phyloP scores from a whole-genome alignment of 2,113 vertebrate genomes.

The Aramus guarauna region DNA sequence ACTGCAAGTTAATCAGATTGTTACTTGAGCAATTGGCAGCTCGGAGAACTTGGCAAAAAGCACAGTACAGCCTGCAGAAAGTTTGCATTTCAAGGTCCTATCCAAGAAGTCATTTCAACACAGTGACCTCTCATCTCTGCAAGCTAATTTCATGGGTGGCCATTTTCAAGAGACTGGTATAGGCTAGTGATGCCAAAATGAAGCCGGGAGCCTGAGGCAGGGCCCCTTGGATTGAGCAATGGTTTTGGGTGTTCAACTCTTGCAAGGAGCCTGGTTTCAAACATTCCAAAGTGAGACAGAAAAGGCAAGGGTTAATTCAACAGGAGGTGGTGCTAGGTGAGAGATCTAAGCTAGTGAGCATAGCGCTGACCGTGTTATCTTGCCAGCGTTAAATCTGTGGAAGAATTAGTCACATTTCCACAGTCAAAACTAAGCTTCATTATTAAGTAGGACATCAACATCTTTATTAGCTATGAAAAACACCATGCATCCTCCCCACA shows the following conservation, averaged over 20 bases:
- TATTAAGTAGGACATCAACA: neutral
- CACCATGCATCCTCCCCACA: neutral
- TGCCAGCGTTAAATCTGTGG: neutral
- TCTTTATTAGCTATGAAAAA: constrained; percentile 27
- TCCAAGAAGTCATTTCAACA: neutral
- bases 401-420: neutral
- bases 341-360: neutral
- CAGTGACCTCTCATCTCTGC: neutral
- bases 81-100: neutral
- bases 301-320: neutral
- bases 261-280: neutral
- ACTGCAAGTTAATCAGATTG: neutral
- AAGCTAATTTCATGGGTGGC: neutral
- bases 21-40: neutral
- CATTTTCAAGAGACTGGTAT: neutral
- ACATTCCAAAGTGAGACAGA: neutral
- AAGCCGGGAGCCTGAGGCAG: neutral
- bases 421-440: constrained; percentile 2
- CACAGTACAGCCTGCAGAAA: neutral
- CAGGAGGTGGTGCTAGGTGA: neutral
- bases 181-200: neutral
- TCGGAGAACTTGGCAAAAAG: neutral
- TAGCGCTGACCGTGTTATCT: neutral
- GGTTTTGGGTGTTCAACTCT: neutral
- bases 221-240: neutral